Evolutionary conservation across 2,113 vertebrate species (phyloP).

Genomic region (Dasyprocta punctata): DNA sequence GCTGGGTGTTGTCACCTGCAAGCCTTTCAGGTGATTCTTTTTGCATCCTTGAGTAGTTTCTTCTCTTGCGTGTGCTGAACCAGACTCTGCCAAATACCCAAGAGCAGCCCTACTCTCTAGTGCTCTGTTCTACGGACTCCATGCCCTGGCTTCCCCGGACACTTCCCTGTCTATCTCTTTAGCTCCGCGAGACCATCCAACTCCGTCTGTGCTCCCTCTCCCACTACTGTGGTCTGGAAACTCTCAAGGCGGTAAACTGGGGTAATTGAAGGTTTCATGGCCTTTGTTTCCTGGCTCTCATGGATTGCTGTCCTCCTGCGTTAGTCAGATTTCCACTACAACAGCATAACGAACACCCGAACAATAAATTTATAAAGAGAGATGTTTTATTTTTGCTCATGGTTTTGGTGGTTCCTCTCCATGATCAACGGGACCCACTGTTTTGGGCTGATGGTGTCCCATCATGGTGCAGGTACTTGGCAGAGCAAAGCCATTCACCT

Average conservation of each 20-base stretch:
- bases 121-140: background rate
- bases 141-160: background rate
- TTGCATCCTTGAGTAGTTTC: background rate
- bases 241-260: background rate
- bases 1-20: background rate
- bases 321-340: background rate
- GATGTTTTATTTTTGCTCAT: background rate
- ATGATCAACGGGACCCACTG: background rate
- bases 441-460: background rate
- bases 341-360: background rate
- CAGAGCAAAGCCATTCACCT: background rate
- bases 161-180: background rate
- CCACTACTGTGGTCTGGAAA: background rate
- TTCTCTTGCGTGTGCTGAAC: background rate
- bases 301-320: background rate
- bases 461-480: background rate
- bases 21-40: background rate
- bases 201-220: background rate
- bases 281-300: background rate
- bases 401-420: background rate
- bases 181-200: background rate
- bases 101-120: background rate
- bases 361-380: background rate
- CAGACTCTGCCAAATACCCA: background rate
- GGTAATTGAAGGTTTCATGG: background rate